These are phyloP conservation scores for Antennarius striatus DNA, from an alignment of 2,113 vertebrate genomes.

Conservation along the genomic window DNA sequence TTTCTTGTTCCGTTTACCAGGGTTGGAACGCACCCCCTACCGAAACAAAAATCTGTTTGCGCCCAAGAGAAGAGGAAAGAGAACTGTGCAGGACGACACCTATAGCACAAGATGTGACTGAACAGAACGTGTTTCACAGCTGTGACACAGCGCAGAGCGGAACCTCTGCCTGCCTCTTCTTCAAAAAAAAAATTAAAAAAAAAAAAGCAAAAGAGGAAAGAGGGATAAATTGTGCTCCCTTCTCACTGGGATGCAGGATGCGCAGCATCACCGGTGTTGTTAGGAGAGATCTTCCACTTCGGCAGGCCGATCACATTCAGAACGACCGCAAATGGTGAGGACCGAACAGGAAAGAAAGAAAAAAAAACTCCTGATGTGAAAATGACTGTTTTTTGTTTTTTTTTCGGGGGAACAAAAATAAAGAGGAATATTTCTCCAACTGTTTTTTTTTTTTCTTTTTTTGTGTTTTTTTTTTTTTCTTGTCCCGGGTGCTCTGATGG, in stretches of 20 bases:
- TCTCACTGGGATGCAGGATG: slow-evolving; percentile 57
- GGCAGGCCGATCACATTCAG: slow-evolving; percentile 21
- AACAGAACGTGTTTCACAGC: slow-evolving; percentile 8
- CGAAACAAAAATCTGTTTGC: background rate
- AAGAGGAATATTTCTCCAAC: slow-evolving; percentile 47
- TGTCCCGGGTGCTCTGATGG: slow-evolving; percentile 13
- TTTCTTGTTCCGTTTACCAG: background rate
- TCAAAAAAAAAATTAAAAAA: too few species aligned
- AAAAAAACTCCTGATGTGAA: slow-evolving; percentile 40
- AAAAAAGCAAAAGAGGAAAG: too few species aligned
- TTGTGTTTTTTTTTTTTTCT: slow-evolving; percentile 1
- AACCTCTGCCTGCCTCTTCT: slow-evolving; percentile 22
- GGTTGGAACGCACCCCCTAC: too few species aligned
- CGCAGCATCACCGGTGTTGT: slow-evolving; percentile 56
- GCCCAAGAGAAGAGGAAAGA: slow-evolving; percentile 36
- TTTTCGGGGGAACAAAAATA: slow-evolving; percentile 39
- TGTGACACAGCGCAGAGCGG: slow-evolving; percentile 22
- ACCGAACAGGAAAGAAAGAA: background rate
- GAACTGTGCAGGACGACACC: slow-evolving; percentile 9
- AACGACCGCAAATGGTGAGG: slow-evolving; percentile 8
- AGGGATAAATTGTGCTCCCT: slow-evolving; percentile 23
- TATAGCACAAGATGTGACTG: slow-evolving; percentile 12
- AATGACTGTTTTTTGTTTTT: slow-evolving; percentile 39
- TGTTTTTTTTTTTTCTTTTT: slow-evolving; percentile 38
- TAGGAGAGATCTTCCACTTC: slow-evolving; percentile 35